A percentile compares a stretch with the other conserved stretches of the same genome.
phyloP scores from a whole-genome alignment of 2,113 vertebrate species.

The Elachura formosa region DNA sequence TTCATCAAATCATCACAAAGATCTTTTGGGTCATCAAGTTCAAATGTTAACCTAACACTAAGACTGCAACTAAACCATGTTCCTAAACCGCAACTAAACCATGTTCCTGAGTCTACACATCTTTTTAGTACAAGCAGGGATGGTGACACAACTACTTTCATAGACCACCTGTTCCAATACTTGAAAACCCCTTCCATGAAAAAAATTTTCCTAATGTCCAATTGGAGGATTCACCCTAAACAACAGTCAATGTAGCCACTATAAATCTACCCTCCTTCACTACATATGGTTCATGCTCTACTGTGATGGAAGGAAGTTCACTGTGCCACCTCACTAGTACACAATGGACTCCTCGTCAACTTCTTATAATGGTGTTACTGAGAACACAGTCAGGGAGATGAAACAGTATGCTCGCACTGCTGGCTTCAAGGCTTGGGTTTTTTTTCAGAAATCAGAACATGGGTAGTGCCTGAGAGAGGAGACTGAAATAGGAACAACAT shows the following conservation, averaged over 20 bases:
- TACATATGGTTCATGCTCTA: neutral
- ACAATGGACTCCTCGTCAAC: neutral
- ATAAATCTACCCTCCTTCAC: neutral
- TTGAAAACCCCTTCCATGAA: neutral
- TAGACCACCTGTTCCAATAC: neutral
- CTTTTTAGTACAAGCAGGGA: neutral
- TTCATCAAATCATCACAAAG: neutral
- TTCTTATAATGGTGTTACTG: neutral
- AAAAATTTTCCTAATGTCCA: neutral
- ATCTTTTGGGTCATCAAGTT: neutral
- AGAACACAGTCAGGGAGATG: neutral
- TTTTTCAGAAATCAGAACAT: neutral
- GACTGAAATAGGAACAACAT: neutral
- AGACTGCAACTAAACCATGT: neutral
- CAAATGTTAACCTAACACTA: neutral
- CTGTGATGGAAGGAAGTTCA: neutral
- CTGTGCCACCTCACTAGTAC: neutral
- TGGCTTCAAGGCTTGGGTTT: neutral
- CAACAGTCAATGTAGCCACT: fast-evolving
- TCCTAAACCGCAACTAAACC: neutral
- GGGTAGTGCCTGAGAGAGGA: neutral
- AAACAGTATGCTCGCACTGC: neutral
- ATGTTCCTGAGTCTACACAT: neutral
- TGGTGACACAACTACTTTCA: neutral
- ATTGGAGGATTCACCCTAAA: neutral